These are phyloP conservation scores for Ptychobarbus kaznakovi DNA, from an alignment of 2,797 vertebrate species.

Conservation along the genomic window DNA sequence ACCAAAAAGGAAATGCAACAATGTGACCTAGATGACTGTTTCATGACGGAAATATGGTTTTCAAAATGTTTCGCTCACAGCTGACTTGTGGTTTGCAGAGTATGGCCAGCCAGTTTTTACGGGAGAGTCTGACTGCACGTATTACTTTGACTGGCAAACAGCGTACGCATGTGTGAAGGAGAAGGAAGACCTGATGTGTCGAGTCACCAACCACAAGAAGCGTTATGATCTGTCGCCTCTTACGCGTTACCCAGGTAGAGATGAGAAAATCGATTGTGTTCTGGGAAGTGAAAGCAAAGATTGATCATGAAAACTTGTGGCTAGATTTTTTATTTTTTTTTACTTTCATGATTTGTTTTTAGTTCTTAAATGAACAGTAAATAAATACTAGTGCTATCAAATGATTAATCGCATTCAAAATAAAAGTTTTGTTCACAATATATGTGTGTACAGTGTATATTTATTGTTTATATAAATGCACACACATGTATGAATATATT, in stretches of 20 bases:
- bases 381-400: neutral
- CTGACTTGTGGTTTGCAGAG: constrained; percentile 63
- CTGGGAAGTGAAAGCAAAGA: neutral
- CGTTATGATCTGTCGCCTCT: constrained; percentile 89
- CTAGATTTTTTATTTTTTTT: neutral
- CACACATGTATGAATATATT: no score
- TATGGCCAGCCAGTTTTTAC: constrained; percentile 85
- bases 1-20: neutral
- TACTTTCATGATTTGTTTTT: neutral
- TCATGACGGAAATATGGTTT: neutral
- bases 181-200: constrained; percentile 88
- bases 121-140: constrained; percentile 92
- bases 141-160: constrained; percentile 94
- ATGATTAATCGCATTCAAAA: no score
- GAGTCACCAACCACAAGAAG: constrained; percentile 79
- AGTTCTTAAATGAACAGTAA: neutral
- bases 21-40: neutral
- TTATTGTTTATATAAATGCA: no score
- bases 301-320: neutral
- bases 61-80: neutral
- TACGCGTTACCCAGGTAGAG: constrained; percentile 84
- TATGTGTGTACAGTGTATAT: no score
- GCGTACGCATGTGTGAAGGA: constrained; percentile 88
- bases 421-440: no score
- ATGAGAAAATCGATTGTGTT: neutral